Evolutionary conservation across 2,888 invertebrate genomes (phyloP).

Genomic region (Lithophane ornitopus): DNA sequence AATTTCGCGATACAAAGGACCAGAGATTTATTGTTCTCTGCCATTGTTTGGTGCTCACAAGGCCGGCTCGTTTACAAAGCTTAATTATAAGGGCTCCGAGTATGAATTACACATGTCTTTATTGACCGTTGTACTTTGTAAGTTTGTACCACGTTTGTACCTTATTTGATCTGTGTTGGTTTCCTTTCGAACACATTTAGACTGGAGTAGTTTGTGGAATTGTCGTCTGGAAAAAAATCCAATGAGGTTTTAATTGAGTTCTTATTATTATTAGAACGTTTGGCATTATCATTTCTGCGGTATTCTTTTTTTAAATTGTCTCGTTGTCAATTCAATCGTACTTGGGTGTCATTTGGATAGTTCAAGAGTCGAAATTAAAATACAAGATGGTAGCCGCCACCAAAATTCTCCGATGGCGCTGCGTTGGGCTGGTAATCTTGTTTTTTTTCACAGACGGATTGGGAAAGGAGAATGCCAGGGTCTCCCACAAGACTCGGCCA

Average conservation of each 20-base stretch:
- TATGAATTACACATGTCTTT: constrained; percentile 60
- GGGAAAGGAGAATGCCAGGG: too few species aligned
- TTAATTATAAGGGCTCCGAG: constrained; percentile 56
- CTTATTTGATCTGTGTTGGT: constrained; percentile 42
- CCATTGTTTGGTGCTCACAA: constrained; percentile 71
- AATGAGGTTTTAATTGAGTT: background rate
- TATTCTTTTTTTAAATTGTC: background rate
- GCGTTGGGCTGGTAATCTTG: background rate
- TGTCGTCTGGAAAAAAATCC: background rate
- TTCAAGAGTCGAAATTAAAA: background rate
- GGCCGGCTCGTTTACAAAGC: constrained; percentile 66
- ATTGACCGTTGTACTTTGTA: constrained; percentile 54
- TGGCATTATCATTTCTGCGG: background rate
- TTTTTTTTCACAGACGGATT: background rate
- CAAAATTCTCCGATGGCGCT: background rate
- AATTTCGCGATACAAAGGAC: constrained; percentile 70
- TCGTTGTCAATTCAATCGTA: background rate
- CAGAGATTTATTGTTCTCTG: constrained; percentile 74
- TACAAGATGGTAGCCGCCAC: background rate
- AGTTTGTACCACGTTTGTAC: background rate
- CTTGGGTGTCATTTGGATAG: background rate
- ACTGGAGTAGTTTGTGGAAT: background rate
- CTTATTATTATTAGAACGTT: background rate
- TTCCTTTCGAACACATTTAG: constrained; percentile 28
- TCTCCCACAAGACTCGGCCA: too few species aligned